Conservation (phyloP, 2,888 invertebrate genomes). For the Drosophila neotestacea region DNA sequence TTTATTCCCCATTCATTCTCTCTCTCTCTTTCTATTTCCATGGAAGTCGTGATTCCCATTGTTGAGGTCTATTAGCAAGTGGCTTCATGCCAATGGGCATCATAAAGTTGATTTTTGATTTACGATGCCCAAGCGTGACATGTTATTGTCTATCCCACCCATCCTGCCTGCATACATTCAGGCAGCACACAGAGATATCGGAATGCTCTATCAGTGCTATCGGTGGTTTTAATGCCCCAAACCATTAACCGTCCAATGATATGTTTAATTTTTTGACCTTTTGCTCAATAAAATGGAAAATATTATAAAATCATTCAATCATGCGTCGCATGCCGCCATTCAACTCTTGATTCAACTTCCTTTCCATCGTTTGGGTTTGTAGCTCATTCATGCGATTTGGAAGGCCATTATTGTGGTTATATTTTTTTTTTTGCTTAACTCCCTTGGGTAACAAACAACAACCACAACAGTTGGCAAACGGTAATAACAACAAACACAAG, state of each 20-base stretch:
- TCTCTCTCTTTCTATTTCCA: not conserved
- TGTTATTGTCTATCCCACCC: slow-evolving; percentile 58
- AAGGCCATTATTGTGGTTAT: slow-evolving; percentile 41
- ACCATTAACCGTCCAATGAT: slow-evolving; percentile 30
- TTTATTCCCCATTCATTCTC: slow-evolving; percentile 15
- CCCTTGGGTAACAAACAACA: slow-evolving; percentile 21
- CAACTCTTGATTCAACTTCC: slow-evolving; percentile 5
- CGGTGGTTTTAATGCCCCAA: slow-evolving; percentile 7
- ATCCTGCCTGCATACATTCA: too few species aligned
- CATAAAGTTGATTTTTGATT: slow-evolving; percentile 69
- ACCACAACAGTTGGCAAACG: slow-evolving; percentile 13
- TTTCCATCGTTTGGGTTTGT: slow-evolving; percentile 27
- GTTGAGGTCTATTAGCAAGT: slow-evolving; percentile 44
- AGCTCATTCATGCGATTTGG: slow-evolving; percentile 66
- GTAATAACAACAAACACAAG: slow-evolving; percentile 34
- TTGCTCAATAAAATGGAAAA: slow-evolving; percentile 68
- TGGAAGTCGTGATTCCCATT: slow-evolving; percentile 24
- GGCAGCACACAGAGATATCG: not conserved
- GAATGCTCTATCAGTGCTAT: slow-evolving; percentile 3
- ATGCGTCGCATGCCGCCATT: slow-evolving; percentile 55
- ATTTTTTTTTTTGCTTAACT: slow-evolving; percentile 5
- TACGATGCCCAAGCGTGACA: slow-evolving; percentile 65
- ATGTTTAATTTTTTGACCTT: slow-evolving; percentile 59
- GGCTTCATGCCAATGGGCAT: slow-evolving; percentile 33
- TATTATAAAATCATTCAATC: slow-evolving; percentile 74